Conservation (phyloP, 2,113 vertebrate species). For the human (Homo sapiens) region GRCh38 chrX:44706501-44707000, state of each 20-base stretch:
- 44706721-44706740: not conserved
- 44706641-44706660: not conserved
- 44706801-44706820: not conserved
- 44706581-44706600: not conserved
- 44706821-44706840: not conserved
- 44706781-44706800: not conserved
- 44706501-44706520: not conserved
- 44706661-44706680: not conserved
- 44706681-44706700: not conserved
- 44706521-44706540: not conserved
- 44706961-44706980: not conserved
- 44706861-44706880: not conserved
- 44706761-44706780: not conserved
- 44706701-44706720: not conserved
- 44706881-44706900: not conserved
- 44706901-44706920: not conserved
- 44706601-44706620: not conserved
- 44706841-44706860: not conserved
- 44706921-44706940: not conserved
- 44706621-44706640: not conserved
- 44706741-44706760: not conserved
- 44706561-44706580: not conserved
- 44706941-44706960: not conserved
- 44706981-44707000: too few relatives aligned
- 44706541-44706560: not conserved